Evolutionary conservation across 2,113 vertebrate species (phyloP).

Genomic region (Callipepla californica): DNA sequence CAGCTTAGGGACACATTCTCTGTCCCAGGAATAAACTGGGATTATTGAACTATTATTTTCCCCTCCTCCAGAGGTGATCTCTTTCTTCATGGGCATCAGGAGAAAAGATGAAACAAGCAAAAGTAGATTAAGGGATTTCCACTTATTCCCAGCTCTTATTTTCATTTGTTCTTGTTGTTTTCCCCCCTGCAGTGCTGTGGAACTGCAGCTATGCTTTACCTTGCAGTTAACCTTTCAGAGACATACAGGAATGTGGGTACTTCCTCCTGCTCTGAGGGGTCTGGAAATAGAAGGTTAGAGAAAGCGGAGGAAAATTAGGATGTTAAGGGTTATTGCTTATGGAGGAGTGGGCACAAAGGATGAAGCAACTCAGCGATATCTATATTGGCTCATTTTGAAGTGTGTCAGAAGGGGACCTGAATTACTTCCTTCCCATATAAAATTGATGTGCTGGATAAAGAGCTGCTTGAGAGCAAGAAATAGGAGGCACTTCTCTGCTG

Average conservation of each 20-base stretch:
- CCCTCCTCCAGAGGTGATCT: background rate
- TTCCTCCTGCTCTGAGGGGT: background rate
- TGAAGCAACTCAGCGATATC: background rate
- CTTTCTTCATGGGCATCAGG: slow-evolving; percentile 33
- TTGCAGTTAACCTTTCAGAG: slow-evolving; percentile 33
- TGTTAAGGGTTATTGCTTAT: background rate
- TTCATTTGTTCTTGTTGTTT: slow-evolving; percentile 37
- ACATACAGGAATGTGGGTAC: background rate
- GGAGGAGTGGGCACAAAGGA: background rate
- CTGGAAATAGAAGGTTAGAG: background rate
- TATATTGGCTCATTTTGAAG: background rate
- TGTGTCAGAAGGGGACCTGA: background rate
- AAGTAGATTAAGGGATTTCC: slow-evolving; percentile 69
- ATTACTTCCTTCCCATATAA: background rate
- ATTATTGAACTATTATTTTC: slow-evolving; percentile 47
- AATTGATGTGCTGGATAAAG: background rate
- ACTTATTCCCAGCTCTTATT: slow-evolving; percentile 51
- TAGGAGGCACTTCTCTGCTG: background rate
- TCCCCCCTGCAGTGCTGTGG: background rate
- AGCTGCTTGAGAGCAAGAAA: background rate
- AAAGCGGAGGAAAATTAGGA: background rate
- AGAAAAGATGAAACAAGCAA: slow-evolving; percentile 39
- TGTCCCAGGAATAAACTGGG: slow-evolving; percentile 33
- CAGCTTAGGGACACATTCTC: slow-evolving; percentile 5
- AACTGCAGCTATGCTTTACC: slow-evolving; percentile 19